A percentile compares a stretch with the other conserved stretches of the same genome.
phyloP scores from a whole-genome alignment of 2,113 vertebrate genomes.

The Myrmophylax atrothorax region DNA sequence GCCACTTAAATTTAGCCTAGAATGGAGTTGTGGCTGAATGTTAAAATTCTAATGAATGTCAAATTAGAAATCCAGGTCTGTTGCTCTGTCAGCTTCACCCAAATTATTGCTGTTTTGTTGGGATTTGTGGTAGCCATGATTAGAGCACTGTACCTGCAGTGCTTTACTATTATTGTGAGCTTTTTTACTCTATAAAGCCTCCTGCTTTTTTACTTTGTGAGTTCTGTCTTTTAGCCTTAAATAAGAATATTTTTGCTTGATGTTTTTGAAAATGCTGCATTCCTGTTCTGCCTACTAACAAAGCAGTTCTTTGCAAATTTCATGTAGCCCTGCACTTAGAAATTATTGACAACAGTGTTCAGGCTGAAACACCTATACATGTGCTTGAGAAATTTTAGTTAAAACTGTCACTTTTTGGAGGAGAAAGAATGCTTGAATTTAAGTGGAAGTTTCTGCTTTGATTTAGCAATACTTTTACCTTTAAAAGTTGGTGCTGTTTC shows the following conservation, averaged over 20 bases:
- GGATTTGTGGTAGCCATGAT: not conserved
- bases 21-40: constrained; percentile 54
- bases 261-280: constrained; percentile 41
- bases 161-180: not conserved
- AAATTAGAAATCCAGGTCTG: not conserved
- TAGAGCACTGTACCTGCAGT: not conserved
- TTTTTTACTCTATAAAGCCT: constrained; percentile 9
- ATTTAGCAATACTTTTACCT: not conserved
- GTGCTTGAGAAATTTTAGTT: not conserved
- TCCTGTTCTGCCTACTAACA: constrained; percentile 40
- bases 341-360: not conserved
- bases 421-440: not conserved
- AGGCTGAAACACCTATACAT: not conserved
- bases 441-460: not conserved
- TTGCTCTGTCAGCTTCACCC: not conserved
- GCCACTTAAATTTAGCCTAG: constrained; percentile 67
- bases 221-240: constrained; percentile 75
- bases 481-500: not conserved
- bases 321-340: not conserved
- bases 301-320: not conserved
- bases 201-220: constrained; percentile 48
- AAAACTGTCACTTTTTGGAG: not conserved
- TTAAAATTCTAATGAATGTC: constrained; percentile 57
- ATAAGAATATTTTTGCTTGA: constrained; percentile 45
- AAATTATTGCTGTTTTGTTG: not conserved